Percentiles rank a stretch among this genome's conserved stretches.
phyloP scores from a whole-genome alignment of 2,888 invertebrate species.

The Conomelus anceps region DNA sequence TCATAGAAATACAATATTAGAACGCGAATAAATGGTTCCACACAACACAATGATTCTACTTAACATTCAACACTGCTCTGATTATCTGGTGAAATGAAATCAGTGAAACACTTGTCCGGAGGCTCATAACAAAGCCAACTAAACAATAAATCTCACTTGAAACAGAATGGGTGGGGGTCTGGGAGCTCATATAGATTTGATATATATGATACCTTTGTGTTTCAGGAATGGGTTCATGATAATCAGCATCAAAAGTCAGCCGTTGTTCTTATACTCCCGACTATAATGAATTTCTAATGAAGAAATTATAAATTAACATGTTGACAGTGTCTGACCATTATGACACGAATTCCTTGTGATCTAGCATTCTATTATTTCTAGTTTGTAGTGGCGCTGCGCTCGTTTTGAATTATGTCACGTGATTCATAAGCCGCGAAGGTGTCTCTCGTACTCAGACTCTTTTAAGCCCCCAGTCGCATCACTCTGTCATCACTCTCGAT shows the following conservation, averaged over 20 bases:
- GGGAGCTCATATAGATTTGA: neutral
- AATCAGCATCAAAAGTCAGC: neutral
- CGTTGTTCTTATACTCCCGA: neutral
- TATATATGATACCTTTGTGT: neutral
- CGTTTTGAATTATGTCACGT: neutral
- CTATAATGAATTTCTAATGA: neutral
- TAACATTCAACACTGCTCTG: neutral
- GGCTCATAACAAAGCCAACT: neutral
- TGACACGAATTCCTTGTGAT: neutral
- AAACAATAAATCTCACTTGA: neutral
- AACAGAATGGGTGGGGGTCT: neutral
- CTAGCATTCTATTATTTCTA: neutral
- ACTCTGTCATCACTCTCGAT: neutral
- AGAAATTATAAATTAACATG: neutral
- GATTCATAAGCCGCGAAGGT: neutral
- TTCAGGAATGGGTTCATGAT: neutral
- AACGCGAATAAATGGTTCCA: neutral
- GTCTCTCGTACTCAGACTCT: neutral
- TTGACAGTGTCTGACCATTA: neutral
- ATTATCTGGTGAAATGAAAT: neutral
- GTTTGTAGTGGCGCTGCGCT: neutral
- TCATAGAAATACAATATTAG: too few species aligned
- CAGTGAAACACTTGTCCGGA: neutral
- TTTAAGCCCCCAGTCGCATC: neutral
- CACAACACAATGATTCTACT: neutral